Base-by-base conservation (phyloP, 2,113 vertebrate genomes). In the Cryptotis parvus region DNA sequence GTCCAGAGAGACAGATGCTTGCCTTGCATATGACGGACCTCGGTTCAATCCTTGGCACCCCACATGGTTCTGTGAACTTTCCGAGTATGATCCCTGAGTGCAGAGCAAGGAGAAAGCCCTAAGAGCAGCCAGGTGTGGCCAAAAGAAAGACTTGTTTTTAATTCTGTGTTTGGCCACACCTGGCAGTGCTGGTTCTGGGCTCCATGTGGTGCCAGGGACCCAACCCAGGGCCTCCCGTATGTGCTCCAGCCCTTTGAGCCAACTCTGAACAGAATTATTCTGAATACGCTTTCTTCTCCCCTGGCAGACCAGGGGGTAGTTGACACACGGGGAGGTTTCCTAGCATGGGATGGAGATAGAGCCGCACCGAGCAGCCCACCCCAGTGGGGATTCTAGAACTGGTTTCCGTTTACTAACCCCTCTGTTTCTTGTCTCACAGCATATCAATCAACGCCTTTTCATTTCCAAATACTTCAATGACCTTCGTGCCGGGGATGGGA, bases 391-490 rank as follows among this genome's bases (percentile, higher is more conserved):
- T 58, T 63, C 70, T 16, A 26, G 20, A 9, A 41, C n/a, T n/a
- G 26, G 2, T 66, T 75, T 45, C 69, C 2, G 2, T 8, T 55
- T 61, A 41, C 65, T 95, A 75, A 97, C 58, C 82, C 65, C 8
- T 29, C 24, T 10, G 1, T 79, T 87, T 95, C 83, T 95, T 89
- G 84, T 85, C 96, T 96, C 92, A 58, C 89, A 98, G 97, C 91
- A 95, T 97, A 82, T 97, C 95, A 97, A 94, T 98, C 95, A 94
- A 78, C 1, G 77, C 90, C 90, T 70, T 97, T 84, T 95, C 96
- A 82, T 95, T 98, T 39, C 96, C 97, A 84, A 97, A 97, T 87
- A 94, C 94, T 6, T 97, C 97, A 72, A 49, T 97, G 75, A 77
- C 96, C 39, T 97, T 97, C 66, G 72, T 97, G 95, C 95, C 97